Evolutionary conservation across 2,888 invertebrate species (phyloP), one percentile per base, ranked within the genome.

Genomic region (Drosophila percnosoma): DNA sequence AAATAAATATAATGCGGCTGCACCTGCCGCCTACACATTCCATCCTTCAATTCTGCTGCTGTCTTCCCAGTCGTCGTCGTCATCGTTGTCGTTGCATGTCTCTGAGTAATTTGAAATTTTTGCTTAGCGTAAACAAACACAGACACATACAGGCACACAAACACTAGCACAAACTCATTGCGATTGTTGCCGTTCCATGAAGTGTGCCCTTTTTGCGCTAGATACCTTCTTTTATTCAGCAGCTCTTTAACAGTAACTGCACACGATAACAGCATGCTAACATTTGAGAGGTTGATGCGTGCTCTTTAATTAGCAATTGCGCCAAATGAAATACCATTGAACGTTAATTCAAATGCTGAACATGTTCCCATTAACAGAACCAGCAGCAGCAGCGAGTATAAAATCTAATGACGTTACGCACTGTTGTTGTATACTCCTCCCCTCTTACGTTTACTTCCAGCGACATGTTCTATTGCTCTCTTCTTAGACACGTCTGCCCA

Each of bases 291-390:
- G 40, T 38, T 68, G 69, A 68, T 54, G 80, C 63, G 69, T 70
- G 69, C 61, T 45, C 45, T 73, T 79, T 86, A 83, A 81, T 87
- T 86, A 85, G 80, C 61, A 52, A 74, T 57, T 69, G 59, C 60
- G 68, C 69, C 69, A 75, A 87, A 73, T 78, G 73, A 80, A 83
- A 82, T 78, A 76, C 80, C 84, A 89, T 82, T 86, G 89, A 78
- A 68, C 68, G 68, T 69, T 89, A 76, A 87, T 86, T 89, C 59
- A 77, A 83, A 86, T 88, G 82, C 89, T 75, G 65, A 82, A 68
- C 84, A 76, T 78, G 88, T 76, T 85, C 76, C 68, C 74, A 76
- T 76, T 85, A 82, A 70, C 76, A 82, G 52, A 45, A 49, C 34
- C 51, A 51, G 11, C 62, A 66, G 11, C 62, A 66, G 42, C 48